A percentile compares a stretch with the other conserved stretches of the same genome.
Conservation (phyloP, 1,140 invertebrate species). For the Megalopta genalis region DNA sequence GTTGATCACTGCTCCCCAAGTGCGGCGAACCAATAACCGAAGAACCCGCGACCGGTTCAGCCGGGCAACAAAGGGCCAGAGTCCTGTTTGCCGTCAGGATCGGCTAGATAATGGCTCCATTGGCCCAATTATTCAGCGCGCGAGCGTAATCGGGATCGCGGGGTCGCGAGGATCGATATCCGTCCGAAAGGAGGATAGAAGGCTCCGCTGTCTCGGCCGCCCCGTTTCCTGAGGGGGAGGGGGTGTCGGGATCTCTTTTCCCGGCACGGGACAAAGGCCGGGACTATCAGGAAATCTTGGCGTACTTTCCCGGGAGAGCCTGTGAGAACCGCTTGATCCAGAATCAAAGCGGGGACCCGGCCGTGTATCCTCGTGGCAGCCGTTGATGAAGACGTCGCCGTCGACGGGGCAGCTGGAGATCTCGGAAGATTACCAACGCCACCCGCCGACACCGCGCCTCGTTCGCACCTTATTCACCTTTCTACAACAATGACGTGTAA, state of each 20-base stretch:
- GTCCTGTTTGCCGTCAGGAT: neutral
- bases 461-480: slow-evolving; percentile 52
- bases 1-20: too few relatives aligned
- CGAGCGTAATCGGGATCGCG: neutral
- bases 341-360: slow-evolving; percentile 52
- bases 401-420: slow-evolving; percentile 55
- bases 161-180: neutral
- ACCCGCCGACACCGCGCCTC: slow-evolving; percentile 53
- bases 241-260: slow-evolving; percentile 5
- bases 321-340: slow-evolving; percentile 31
- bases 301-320: slow-evolving; percentile 29
- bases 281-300: slow-evolving; percentile 43
- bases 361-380: slow-evolving; percentile 38
- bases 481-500: slow-evolving; percentile 58
- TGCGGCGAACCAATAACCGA: neutral
- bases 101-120: neutral
- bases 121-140: neutral
- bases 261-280: slow-evolving; percentile 21
- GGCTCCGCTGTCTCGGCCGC: neutral
- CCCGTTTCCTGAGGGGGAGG: too few relatives aligned
- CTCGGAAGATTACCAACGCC: slow-evolving; percentile 45
- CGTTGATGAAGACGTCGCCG: slow-evolving; percentile 60
- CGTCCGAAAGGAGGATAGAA: neutral
- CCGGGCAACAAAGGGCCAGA: neutral
- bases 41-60: neutral